Evolutionary conservation across 2,113 vertebrate genomes (phyloP).

Genomic region (Lepus europaeus): DNA sequence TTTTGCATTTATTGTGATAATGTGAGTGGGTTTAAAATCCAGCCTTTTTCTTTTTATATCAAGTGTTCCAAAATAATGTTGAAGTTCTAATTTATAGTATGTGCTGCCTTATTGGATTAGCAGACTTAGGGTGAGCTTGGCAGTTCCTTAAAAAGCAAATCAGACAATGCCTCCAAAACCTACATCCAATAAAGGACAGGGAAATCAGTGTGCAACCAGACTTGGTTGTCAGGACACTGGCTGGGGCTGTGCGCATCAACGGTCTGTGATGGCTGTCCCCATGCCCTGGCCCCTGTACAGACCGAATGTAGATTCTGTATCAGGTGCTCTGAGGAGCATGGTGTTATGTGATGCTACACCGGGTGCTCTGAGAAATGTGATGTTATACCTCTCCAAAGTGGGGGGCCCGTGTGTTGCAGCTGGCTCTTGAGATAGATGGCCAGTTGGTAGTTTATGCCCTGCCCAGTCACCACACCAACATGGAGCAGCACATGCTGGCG

Average conservation of each 20-base stretch:
- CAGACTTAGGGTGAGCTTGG: not conserved
- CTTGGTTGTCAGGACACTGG: not conserved
- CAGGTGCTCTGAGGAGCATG: not conserved
- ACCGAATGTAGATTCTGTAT: rapidly evolving
- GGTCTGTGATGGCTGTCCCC: not conserved
- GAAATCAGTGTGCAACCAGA: not conserved
- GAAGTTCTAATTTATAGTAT: constrained; percentile 50
- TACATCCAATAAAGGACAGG: not conserved
- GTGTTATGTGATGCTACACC: not conserved
- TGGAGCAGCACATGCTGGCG: not conserved
- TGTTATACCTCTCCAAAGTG: rapidly evolving
- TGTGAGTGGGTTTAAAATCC: constrained; percentile 61
- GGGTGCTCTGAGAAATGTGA: too few relatives aligned
- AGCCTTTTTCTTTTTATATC: not conserved
- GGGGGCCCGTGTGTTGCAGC: not conserved
- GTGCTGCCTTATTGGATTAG: not conserved
- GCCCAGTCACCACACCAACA: not conserved
- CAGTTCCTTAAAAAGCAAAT: not conserved
- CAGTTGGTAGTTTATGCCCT: not conserved
- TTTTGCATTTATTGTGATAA: constrained; percentile 63
- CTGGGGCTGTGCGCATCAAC: not conserved
- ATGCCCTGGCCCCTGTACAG: rapidly evolving
- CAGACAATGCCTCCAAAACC: not conserved
- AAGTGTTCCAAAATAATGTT: constrained; percentile 61
- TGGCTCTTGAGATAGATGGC: not conserved